These are phyloP conservation scores for Bufo bufo DNA, from an alignment of 2,113 vertebrate genomes.

Conservation along the genomic window DNA sequence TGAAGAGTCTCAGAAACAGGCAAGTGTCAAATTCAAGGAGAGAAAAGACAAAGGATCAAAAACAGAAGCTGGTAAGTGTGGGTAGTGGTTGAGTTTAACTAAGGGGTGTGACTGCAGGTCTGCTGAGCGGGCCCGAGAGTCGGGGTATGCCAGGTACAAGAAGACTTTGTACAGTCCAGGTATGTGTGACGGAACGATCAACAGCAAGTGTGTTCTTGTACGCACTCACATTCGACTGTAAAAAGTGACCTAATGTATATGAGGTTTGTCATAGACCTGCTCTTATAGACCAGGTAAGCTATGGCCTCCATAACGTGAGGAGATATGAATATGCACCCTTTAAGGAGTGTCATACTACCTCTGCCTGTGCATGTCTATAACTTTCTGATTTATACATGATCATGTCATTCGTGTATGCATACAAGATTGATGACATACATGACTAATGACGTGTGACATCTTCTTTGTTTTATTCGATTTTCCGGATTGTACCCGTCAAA, in stretches of 20 bases:
- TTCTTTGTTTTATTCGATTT: not conserved
- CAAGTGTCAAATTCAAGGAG: not conserved
- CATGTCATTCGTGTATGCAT: not conserved
- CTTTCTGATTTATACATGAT: not conserved
- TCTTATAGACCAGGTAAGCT: not conserved
- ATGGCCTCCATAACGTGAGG: not conserved
- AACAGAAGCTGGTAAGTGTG: slow-evolving; percentile 20
- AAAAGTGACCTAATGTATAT: not conserved
- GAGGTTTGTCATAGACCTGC: not conserved
- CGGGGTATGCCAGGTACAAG: not conserved
- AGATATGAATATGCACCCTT: not conserved
- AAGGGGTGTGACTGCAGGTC: slow-evolving; percentile 1
- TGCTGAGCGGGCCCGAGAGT: not conserved
- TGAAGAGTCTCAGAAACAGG: not conserved
- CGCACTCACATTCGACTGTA: not conserved
- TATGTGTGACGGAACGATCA: not conserved
- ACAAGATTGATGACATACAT: not conserved
- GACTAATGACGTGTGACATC: not conserved
- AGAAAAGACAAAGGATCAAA: not conserved
- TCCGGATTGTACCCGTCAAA: not conserved
- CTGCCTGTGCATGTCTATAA: not conserved
- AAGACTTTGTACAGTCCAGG: not conserved
- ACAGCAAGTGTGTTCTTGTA: not conserved
- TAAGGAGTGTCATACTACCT: not conserved
- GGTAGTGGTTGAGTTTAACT: not conserved